Base-by-base conservation (phyloP, 2,797 vertebrate genomes). In the Myotis vivesi region DNA sequence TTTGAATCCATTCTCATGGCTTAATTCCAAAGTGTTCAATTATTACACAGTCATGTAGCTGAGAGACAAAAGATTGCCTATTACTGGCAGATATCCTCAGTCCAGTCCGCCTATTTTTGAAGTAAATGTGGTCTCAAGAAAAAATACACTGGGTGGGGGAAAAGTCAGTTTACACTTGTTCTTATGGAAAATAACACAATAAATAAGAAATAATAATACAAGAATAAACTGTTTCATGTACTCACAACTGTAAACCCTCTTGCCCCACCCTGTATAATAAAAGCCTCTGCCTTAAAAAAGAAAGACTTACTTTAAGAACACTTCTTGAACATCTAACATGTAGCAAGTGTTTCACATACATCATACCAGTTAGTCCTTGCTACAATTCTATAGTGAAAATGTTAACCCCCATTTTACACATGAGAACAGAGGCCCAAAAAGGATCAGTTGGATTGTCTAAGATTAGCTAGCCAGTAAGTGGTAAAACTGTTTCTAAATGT, bases 11-110 rank as follows among this genome's bases (percentile, higher is more conserved):
- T 59, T 86, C 57, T 68, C 38, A 15, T 93, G 73, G 82, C 95
- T 95, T 93, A 77, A 75, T 93, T 93, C 85, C 95, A 95, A 76
- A 83, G 59, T 90, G 86, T 69, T 94, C 85, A 90, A 83, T 96
- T 94, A 95, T 92, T 86, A 86, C 38, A 55, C 23, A 81, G 23
- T 59, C 57, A 89, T 73, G 38, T 46, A 90, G 75, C 73, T 88
- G 85, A 71, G 33, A 87, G 66, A 64, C 36, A 88, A 76, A 10
- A 62, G 80, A 89, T 28, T 82, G 51, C 30, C 64, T 87, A 8
- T 92, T 92, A 72, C 71, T 25, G 68, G 68, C 73, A 93, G 19
- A 69, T 64, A 72, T 5, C 64, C 57, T 92, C 62, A 59, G 33
- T 80, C 83, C 33, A 62, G n/a, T 6, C 89, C 41, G 33, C 25